These are phyloP conservation scores for Andrena flavipes DNA, from an alignment of 2,888 invertebrate genomes.

Conservation along the genomic window DNA sequence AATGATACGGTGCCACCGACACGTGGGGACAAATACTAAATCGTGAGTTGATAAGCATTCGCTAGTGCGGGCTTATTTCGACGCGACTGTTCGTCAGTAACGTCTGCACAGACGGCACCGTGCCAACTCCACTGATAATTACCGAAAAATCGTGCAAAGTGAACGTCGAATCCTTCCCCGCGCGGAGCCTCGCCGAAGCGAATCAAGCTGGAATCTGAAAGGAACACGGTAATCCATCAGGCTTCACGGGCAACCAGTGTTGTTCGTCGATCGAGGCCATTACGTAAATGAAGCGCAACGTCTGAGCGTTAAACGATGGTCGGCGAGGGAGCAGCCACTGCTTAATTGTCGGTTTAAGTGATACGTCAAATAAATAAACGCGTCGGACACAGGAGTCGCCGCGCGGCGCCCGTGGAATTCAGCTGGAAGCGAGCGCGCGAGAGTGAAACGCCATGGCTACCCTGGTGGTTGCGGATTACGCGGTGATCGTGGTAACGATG, in stretches of 20 bases:
- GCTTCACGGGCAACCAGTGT: background rate
- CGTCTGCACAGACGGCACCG: background rate
- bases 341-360: slow-evolving; percentile 1
- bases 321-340: background rate
- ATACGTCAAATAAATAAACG: slow-evolving; percentile 7
- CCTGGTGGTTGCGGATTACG: slow-evolving; percentile 91
- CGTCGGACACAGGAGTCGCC: background rate
- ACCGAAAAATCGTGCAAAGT: background rate
- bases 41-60: slow-evolving; percentile 34
- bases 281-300: slow-evolving; percentile 5
- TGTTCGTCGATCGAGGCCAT: background rate
- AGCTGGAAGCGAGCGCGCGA: background rate
- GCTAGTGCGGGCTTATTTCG: background rate
- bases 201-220: background rate
- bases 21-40: slow-evolving; percentile 3
- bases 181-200: background rate
- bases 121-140: background rate
- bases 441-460: slow-evolving; percentile 72
- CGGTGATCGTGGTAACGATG: slow-evolving; percentile 90
- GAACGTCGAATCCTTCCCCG: too few relatives aligned
- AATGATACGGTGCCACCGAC: background rate
- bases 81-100: background rate
- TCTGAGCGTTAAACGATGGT: background rate
- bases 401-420: slow-evolving; percentile 3
- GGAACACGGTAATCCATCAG: too few relatives aligned